These are phyloP conservation scores for Meda fulgida DNA, from an alignment of 2,797 vertebrate species.

Conservation along the genomic window DNA sequence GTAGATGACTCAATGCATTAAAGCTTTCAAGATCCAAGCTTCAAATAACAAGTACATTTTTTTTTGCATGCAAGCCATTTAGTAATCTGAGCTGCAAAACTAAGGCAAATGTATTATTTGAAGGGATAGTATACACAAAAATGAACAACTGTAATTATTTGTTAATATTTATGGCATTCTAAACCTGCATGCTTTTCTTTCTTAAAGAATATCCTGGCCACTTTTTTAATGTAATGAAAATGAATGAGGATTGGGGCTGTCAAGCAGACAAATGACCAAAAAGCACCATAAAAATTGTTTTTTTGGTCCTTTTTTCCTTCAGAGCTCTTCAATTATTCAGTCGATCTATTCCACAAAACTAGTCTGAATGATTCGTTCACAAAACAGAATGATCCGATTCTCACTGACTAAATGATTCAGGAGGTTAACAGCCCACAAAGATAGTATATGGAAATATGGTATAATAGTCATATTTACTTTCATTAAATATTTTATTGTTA, in stretches of 20 bases:
- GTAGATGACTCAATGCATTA: not conserved
- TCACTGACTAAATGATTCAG: not conserved
- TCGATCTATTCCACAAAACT: not conserved
- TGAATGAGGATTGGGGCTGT: not conserved
- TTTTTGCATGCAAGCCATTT: constrained; percentile 3
- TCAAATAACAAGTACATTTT: not conserved
- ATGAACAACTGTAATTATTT: too few species aligned
- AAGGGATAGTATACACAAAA: not conserved
- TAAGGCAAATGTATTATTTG: not conserved
- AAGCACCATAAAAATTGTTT: not conserved
- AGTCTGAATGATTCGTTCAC: not conserved
- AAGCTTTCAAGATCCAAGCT: constrained; percentile 22
- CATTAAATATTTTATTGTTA: not conserved
- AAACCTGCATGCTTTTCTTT: not conserved
- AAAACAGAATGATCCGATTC: not conserved
- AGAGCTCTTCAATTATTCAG: not conserved
- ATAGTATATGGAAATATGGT: not conserved
- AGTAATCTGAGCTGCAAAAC: not conserved
- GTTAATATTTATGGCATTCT: not conserved
- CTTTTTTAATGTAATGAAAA: not conserved
- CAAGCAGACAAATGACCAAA: not conserved
- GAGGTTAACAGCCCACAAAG: too few species aligned
- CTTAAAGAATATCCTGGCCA: not conserved
- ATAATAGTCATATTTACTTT: not conserved
- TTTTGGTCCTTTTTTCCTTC: not conserved